These are phyloP conservation scores for Caenorhabditis brenneri DNA, from an alignment of 1,140 invertebrate species.

Conservation along the genomic window DNA sequence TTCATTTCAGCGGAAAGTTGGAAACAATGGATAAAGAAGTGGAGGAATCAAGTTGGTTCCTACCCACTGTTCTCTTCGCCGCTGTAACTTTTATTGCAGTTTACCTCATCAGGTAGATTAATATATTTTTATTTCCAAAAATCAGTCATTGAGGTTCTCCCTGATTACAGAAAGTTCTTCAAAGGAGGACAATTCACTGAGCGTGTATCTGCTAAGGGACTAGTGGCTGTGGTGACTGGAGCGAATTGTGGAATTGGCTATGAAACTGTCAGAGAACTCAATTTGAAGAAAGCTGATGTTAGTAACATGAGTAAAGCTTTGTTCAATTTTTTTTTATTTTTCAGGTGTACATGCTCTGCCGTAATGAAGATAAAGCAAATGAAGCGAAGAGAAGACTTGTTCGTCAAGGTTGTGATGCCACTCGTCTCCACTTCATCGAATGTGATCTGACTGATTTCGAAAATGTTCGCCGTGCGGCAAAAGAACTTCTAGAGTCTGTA, in stretches of 20 bases:
- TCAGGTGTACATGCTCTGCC: constrained; percentile 56
- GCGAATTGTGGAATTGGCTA: constrained; percentile 55
- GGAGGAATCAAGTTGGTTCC: neutral
- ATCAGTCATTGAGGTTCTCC: too few relatives aligned
- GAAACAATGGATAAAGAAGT: neutral
- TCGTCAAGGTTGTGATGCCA: constrained; percentile 30
- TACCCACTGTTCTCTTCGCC: neutral
- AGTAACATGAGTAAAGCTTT: too few relatives aligned
- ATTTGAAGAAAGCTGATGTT: constrained; percentile 53
- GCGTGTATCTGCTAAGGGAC: constrained; percentile 53
- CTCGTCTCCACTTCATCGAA: constrained; percentile 42
- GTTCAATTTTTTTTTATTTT: too few relatives aligned
- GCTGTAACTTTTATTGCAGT: neutral
- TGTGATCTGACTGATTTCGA: constrained; percentile 40
- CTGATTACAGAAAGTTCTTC: constrained; percentile 48
- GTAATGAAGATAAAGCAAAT: constrained; percentile 51
- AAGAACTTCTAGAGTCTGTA: neutral
- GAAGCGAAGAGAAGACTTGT: constrained; percentile 50
- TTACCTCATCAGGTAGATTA: neutral
- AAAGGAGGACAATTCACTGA: constrained; percentile 58
- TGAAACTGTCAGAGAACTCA: constrained; percentile 50
- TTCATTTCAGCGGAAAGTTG: neutral
- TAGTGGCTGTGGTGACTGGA: constrained; percentile 51
- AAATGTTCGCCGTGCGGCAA: neutral
- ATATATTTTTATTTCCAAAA: neutral